Conservation (phyloP, 2,888 invertebrate species). For the Drosophila lutescens region DNA sequence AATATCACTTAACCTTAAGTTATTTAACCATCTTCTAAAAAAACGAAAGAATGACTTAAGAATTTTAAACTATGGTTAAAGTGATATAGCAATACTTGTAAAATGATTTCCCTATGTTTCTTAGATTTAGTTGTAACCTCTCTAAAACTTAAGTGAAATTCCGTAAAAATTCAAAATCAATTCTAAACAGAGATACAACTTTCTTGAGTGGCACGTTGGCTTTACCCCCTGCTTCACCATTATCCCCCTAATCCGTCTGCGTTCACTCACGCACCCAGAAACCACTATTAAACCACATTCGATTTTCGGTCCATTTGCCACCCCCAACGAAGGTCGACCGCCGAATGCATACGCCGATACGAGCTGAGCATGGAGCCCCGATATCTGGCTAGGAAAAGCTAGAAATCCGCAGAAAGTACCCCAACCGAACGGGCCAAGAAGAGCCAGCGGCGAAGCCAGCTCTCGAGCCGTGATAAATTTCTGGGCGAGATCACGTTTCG, state of each 20-base stretch:
- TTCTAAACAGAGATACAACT: neutral
- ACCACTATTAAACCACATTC: neutral
- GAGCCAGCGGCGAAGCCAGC: conserved; percentile 7
- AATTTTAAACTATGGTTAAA: no score
- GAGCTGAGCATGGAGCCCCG: conserved; percentile 14
- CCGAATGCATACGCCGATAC: conserved; percentile 17
- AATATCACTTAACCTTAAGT: no score
- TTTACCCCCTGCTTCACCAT: neutral
- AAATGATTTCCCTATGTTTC: no score
- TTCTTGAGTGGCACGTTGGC: neutral
- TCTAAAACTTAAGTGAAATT: no score
- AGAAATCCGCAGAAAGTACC: conserved; percentile 31
- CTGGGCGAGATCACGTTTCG: conserved; percentile 75
- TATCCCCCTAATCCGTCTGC: conserved; percentile 41
- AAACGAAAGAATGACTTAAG: no score
- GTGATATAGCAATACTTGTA: no score
- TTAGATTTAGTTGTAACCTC: no score
- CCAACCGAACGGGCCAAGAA: conserved; percentile 26
- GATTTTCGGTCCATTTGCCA: conserved; percentile 28
- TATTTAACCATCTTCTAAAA: no score
- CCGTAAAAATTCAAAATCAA: neutral
- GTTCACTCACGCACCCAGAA: conserved; percentile 44
- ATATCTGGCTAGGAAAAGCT: conserved; percentile 36
- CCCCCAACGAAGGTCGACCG: conserved; percentile 26
- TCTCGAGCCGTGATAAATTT: conserved; percentile 67